These are phyloP conservation scores for Rhea pennata DNA, from an alignment of 2,113 vertebrate genomes.

Conservation along the genomic window DNA sequence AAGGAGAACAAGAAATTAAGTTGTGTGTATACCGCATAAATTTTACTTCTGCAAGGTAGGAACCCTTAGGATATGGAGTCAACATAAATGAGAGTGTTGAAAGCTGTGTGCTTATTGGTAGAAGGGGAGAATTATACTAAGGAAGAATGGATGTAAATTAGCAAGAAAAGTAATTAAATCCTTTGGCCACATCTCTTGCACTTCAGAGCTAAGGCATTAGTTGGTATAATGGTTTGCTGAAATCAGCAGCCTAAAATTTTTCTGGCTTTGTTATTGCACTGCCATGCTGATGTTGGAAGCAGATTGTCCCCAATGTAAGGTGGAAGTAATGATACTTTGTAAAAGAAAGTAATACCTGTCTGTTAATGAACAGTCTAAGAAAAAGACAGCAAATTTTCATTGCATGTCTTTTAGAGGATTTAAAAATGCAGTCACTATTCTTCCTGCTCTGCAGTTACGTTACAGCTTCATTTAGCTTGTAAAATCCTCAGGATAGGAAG, in stretches of 20 bases:
- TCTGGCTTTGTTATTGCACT: neutral
- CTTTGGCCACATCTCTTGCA: neutral
- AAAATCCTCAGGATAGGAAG: neutral
- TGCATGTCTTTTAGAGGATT: neutral
- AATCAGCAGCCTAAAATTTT: neutral
- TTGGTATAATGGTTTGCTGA: slow-evolving; percentile 8
- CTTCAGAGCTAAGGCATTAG: neutral
- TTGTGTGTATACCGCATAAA: neutral
- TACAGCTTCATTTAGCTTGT: neutral
- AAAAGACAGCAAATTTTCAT: neutral
- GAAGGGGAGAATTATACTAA: neutral
- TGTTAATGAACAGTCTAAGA: neutral
- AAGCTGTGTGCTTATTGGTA: neutral
- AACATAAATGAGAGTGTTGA: neutral
- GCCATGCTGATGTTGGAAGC: neutral
- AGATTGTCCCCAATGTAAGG: neutral
- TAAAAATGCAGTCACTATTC: neutral
- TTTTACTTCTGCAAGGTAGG: neutral
- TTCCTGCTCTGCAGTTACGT: neutral
- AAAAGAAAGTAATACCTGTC: neutral
- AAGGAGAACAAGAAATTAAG: neutral
- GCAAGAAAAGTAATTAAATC: neutral
- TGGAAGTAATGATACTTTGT: neutral
- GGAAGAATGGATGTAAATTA: neutral
- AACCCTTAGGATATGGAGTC: neutral